Conservation (phyloP, 2,888 invertebrate species). For the Buathra laborator region DNA sequence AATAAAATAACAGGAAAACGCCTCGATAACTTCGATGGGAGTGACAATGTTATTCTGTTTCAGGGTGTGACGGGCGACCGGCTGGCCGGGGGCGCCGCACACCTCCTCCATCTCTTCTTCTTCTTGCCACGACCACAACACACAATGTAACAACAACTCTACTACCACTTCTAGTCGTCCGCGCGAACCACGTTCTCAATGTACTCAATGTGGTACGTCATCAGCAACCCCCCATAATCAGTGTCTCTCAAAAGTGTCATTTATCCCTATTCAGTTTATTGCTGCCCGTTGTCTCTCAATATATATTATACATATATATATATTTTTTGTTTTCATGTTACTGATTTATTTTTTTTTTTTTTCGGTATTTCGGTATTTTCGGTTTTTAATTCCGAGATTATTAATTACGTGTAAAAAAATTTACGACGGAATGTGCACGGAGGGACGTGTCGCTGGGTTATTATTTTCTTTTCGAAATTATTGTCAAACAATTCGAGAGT, state of each 20-base stretch:
- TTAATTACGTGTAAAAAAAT: constrained; percentile 58
- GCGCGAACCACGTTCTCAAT: constrained; percentile 83
- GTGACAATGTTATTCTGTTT: constrained; percentile 84
- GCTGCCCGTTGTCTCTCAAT: constrained; percentile 66
- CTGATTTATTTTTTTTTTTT: not conserved
- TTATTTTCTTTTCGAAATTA: constrained; percentile 3
- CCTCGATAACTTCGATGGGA: constrained; percentile 76
- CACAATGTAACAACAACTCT: constrained; percentile 82
- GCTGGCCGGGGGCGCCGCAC: constrained; percentile 85
- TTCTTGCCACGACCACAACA: constrained; percentile 84
- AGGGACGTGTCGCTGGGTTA: constrained; percentile 50
- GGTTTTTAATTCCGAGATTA: constrained; percentile 6
- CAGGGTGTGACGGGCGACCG: constrained; percentile 85
- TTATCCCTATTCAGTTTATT: constrained; percentile 66
- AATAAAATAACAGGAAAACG: constrained; percentile 28
- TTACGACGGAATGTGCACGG: constrained; percentile 45
- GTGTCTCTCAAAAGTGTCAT: constrained; percentile 75
- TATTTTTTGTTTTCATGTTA: not conserved
- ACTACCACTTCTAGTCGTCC: constrained; percentile 78
- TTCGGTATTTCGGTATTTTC: constrained; percentile 24
- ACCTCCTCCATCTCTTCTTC: constrained; percentile 84
- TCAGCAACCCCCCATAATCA: constrained; percentile 81
- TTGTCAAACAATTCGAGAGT: not conserved
- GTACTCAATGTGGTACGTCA: constrained; percentile 84
- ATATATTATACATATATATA: constrained; percentile 52